Evolutionary conservation across 35 echinoderm and acorn worm genomes (phyloP), one percentile per base, ranked within the genome.

Genomic region (Apostichopus californicus): DNA sequence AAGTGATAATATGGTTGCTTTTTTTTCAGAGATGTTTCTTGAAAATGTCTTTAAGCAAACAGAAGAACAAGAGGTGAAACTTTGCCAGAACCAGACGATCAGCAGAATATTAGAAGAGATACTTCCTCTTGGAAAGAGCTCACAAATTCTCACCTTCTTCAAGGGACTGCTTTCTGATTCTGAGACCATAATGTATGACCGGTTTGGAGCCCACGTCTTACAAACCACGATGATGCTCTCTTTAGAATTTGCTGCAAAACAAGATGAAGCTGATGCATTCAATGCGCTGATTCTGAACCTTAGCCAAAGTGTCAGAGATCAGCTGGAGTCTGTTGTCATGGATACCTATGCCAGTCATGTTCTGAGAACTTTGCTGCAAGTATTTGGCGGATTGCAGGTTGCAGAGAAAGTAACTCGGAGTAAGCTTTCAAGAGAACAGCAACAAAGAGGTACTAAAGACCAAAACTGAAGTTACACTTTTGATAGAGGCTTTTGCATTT

Each of bases 311-410:
- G 57, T 93, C 56, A 23, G 46, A 55, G 56, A 56, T 57, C 60
- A 88, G 53, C 5, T 93, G 55, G 66, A 86, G 57, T 86, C 86
- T 13, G 92, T 93, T 15, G 56, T 95, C 21, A 60, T 78, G 20
- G 92, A 98, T 84, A 95, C 94, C 11, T 98, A 98, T 87, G 96
- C 94, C 57, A 95, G 92, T 65, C 94, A 98, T 79, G 92, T 98
- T 15, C 87, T 98, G 15, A 88, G 94, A 57, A 89, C 96, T 77
- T 55, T 98, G 21, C 18, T 98, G 46, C 92, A 95, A 54, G 84
- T 93, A 28, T 80, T 98, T n/a, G 94, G 92, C 13, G 96, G 96
- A 15, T 75, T 94, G 6, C 81, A 90, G 77, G 94, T 95, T 10
- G 53, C 92, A 54, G 96, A 98, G 59, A 70, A 90, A 78, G 94